A percentile compares a stretch with the other conserved stretches of the same genome.
phyloP scores from a whole-genome alignment of 1,140 invertebrate genomes.

The Caenorhabditis latens region DNA sequence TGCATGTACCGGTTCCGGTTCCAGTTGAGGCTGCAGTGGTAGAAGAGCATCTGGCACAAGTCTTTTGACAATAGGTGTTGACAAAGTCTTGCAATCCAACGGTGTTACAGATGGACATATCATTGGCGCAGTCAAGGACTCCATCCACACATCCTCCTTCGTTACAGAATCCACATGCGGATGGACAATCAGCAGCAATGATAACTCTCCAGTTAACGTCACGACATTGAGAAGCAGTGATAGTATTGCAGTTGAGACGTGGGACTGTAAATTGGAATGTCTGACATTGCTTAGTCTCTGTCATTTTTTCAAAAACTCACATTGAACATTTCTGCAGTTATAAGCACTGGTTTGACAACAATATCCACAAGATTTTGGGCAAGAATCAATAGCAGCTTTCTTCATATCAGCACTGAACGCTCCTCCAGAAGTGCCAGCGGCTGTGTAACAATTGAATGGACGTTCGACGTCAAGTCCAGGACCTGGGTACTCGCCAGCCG shows the following conservation, averaged over 20 bases:
- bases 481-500: not conserved
- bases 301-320: not conserved
- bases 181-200: conserved; percentile 57
- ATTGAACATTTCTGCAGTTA: conserved; percentile 37
- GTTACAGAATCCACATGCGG: conserved; percentile 57
- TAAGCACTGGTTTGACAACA: conserved; percentile 46
- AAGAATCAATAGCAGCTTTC: conserved; percentile 12
- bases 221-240: conserved; percentile 14
- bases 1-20: not conserved
- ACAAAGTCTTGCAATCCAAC: conserved; percentile 4
- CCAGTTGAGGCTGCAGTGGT: not conserved
- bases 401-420: conserved; percentile 29
- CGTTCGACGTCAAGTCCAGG: not conserved
- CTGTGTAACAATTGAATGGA: conserved; percentile 5
- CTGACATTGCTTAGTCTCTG: not conserved
- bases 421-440: not conserved
- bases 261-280: conserved; percentile 33
- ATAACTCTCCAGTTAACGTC: not conserved
- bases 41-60: conserved; percentile 15
- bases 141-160: conserved; percentile 55
- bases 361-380: conserved; percentile 56
- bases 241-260: conserved; percentile 24
- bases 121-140: conserved; percentile 43
- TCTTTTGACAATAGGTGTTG: not conserved
- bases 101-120: conserved; percentile 31